Evolutionary conservation across 2,888 invertebrate species (phyloP).

Genomic region (Nemapogon koenigi): DNA sequence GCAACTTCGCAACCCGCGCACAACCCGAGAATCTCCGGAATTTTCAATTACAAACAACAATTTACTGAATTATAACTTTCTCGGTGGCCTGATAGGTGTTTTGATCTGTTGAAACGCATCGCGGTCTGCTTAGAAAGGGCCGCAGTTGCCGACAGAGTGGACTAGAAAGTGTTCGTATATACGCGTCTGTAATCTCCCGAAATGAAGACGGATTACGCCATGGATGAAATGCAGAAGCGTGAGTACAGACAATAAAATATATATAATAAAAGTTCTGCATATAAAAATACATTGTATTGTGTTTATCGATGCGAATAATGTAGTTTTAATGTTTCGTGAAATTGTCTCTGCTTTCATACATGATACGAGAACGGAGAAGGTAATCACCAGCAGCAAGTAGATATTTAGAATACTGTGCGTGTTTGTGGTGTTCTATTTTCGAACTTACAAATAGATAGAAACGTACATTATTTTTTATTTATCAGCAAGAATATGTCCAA

Average conservation of each 20-base stretch:
- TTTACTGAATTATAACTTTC: conserved; percentile 32
- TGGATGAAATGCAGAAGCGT: conserved; percentile 62
- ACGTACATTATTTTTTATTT: too few relatives aligned
- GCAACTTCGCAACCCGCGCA: conserved; percentile 1
- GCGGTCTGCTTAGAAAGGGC: conserved; percentile 28
- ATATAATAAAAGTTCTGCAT: not conserved
- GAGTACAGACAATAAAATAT: conserved; percentile 25
- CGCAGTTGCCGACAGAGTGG: conserved; percentile 28
- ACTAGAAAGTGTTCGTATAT: conserved; percentile 35
- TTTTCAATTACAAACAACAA: conserved; percentile 38
- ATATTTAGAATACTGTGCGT: too few relatives aligned
- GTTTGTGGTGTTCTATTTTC: too few relatives aligned
- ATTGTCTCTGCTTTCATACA: too few relatives aligned
- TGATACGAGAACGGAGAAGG: too few relatives aligned
- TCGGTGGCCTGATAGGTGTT: conserved; percentile 24
- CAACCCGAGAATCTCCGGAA: conserved; percentile 26
- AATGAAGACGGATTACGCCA: conserved; percentile 63
- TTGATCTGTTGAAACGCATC: conserved; percentile 32
- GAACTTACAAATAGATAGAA: too few relatives aligned
- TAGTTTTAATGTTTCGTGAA: not conserved
- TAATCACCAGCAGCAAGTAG: too few relatives aligned
- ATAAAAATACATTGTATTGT: not conserved
- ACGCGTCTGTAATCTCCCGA: conserved; percentile 18
- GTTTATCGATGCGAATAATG: not conserved
- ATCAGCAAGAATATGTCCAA: too few relatives aligned